Evolutionary conservation across 2,888 invertebrate genomes (phyloP).

Genomic region (Metallyticus violacea): DNA sequence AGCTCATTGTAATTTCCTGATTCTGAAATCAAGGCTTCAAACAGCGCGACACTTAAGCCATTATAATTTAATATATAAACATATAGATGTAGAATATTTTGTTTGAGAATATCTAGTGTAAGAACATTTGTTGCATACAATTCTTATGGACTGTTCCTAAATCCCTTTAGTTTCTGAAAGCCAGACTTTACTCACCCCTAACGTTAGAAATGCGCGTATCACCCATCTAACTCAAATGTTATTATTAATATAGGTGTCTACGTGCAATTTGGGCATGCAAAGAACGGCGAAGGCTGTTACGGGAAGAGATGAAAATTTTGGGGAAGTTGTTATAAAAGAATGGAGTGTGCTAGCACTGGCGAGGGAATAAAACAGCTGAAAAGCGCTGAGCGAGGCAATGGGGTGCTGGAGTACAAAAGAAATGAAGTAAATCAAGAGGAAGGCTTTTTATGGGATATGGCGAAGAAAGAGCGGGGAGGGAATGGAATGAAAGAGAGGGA

Average conservation of each 20-base stretch:
- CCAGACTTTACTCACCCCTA: neutral
- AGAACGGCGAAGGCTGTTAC: neutral
- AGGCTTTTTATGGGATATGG: neutral
- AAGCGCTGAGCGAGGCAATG: constrained; percentile 9
- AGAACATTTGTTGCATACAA: too few relatives aligned
- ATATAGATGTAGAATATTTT: too few relatives aligned
- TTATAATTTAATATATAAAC: too few relatives aligned
- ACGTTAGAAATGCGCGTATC: neutral
- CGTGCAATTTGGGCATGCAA: constrained; percentile 13
- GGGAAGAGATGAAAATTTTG: neutral
- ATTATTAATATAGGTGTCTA: constrained; percentile 14
- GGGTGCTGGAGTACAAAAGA: neutral
- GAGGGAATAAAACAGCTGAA: neutral
- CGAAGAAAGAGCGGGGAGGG: neutral
- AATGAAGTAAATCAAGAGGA: constrained; percentile 12
- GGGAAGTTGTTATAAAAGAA: constrained; percentile 15
- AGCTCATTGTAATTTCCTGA: too few relatives aligned
- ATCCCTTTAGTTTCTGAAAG: neutral
- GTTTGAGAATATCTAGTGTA: too few relatives aligned
- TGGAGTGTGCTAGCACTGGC: neutral
- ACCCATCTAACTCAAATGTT: neutral
- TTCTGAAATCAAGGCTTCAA: too few relatives aligned
- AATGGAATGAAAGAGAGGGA: neutral
- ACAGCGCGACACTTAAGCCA: too few relatives aligned
- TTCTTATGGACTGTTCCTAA: too few relatives aligned